Evolutionary conservation across 1,140 invertebrate species (phyloP).

Genomic region (Drosophila grimshawi): DNA sequence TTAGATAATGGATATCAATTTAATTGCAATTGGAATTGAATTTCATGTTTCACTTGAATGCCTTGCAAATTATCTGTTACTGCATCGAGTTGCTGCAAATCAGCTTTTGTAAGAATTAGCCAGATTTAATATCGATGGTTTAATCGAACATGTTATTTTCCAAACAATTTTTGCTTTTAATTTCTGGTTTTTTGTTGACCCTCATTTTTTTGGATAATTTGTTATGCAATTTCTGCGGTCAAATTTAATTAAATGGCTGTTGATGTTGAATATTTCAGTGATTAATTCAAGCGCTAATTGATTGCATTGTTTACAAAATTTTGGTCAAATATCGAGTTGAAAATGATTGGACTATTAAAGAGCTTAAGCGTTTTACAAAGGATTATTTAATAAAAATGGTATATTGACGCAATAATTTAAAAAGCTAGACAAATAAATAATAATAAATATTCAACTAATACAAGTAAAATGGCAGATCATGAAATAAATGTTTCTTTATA

Average conservation of each 20-base stretch:
- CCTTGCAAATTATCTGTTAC: constrained; percentile 66
- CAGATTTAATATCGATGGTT: constrained; percentile 56
- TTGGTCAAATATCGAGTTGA: neutral
- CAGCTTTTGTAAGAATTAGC: constrained; percentile 66
- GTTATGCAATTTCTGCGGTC: constrained; percentile 28
- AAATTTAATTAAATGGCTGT: constrained; percentile 38
- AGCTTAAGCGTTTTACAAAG: neutral
- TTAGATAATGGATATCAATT: constrained; percentile 75
- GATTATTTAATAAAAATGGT: neutral
- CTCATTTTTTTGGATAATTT: constrained; percentile 17
- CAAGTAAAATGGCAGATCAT: neutral
- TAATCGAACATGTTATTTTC: constrained; percentile 1
- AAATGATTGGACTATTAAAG: constrained; percentile 3
- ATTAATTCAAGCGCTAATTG: constrained; percentile 41
- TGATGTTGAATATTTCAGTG: constrained; percentile 11
- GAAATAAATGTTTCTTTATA: neutral
- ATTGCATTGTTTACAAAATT: constrained; percentile 13
- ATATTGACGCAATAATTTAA: neutral
- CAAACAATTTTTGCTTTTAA: neutral
- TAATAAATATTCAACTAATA: neutral
- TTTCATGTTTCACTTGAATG: constrained; percentile 43
- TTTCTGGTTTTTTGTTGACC: constrained; percentile 17
- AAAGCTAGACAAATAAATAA: neutral
- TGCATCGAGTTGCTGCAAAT: constrained; percentile 63
- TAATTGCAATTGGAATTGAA: constrained; percentile 55